phyloP scores from a whole-genome alignment of 2,888 invertebrate genomes.

The Doris montereyensis region DNA sequence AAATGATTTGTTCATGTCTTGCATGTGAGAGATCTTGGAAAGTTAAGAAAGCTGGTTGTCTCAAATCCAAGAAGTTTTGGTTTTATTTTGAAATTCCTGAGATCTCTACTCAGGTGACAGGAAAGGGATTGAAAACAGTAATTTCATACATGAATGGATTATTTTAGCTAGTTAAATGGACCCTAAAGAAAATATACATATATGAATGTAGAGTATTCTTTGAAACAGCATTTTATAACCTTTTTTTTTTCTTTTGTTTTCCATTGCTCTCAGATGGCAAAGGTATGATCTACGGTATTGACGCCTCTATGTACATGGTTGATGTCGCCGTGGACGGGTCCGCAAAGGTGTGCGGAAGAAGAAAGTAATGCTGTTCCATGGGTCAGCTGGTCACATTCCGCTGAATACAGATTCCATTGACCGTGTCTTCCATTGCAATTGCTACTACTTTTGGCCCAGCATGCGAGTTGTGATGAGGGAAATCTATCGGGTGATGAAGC shows the following conservation, averaged over 20 bases:
- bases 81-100: no score
- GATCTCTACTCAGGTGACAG: no score
- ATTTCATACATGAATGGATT: no score
- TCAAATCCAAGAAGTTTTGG: no score
- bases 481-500: constrained; percentile 63
- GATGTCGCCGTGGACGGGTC: constrained; percentile 45
- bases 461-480: constrained; percentile 50
- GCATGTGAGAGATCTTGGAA: no score
- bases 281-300: constrained; percentile 61
- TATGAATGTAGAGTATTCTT: no score
- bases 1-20: no score
- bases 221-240: no score
- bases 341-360: constrained; percentile 47
- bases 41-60: no score
- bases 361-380: constrained; percentile 53
- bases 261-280: constrained; percentile 52
- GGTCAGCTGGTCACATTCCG: constrained; percentile 54
- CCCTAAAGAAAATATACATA: no score
- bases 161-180: no score
- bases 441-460: constrained; percentile 67
- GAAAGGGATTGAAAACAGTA: no score
- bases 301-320: constrained; percentile 59
- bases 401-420: constrained; percentile 58
- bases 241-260: constrained; percentile 4
- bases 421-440: constrained; percentile 63